Evolutionary conservation across 2,113 vertebrate genomes (phyloP).

Genomic region (Gymnobelideus leadbeateri): DNA sequence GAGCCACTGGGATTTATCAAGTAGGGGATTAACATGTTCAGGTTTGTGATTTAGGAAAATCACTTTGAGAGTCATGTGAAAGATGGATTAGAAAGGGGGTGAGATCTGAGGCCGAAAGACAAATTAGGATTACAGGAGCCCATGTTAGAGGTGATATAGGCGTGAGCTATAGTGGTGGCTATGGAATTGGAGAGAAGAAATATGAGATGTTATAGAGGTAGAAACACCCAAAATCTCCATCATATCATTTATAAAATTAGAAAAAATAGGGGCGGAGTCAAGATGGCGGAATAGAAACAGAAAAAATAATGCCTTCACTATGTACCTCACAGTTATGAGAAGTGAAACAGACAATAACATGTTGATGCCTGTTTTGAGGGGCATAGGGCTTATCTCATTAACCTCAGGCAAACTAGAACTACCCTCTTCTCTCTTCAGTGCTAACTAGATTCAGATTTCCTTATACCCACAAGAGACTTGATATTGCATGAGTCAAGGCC

Average conservation of each 20-base stretch:
- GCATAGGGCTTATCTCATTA: not conserved
- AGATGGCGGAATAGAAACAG: too few species aligned
- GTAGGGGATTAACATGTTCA: not conserved
- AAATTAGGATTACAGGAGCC: not conserved
- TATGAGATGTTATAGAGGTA: not conserved
- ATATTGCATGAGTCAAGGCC: not conserved
- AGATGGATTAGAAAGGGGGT: not conserved
- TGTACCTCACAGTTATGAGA: not conserved
- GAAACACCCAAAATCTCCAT: not conserved
- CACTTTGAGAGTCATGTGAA: not conserved
- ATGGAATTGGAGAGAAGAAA: not conserved
- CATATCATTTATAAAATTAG: not conserved
- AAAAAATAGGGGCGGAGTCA: too few species aligned
- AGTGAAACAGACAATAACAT: not conserved
- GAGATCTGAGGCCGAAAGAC: not conserved
- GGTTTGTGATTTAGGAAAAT: not conserved
- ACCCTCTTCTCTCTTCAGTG: not conserved
- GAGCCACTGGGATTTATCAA: not conserved
- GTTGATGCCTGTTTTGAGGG: not conserved
- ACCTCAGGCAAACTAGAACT: not conserved
- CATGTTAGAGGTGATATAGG: not conserved
- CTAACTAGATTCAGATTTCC: not conserved
- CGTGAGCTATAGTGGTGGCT: not conserved
- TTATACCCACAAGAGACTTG: not conserved
- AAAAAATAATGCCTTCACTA: not conserved